These are phyloP conservation scores for Pseudoatta argentina DNA, from an alignment of 1,140 invertebrate genomes.

Conservation along the genomic window DNA sequence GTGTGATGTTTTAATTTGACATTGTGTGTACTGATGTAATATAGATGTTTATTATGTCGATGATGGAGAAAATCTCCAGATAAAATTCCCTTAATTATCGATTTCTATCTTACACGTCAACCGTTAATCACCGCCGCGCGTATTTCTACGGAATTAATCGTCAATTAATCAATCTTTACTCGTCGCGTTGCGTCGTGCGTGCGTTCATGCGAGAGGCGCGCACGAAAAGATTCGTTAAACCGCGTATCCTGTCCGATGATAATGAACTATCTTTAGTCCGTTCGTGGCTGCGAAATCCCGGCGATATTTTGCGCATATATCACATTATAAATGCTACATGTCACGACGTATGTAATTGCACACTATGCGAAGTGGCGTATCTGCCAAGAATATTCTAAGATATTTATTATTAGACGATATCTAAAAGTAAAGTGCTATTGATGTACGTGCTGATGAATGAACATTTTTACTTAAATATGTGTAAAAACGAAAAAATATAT, in stretches of 20 bases:
- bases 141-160: conserved; percentile 37
- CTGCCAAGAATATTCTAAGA: conserved; percentile 16
- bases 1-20: conserved; percentile 5
- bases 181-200: conserved; percentile 2
- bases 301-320: not conserved
- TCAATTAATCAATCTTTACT: conserved; percentile 38
- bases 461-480: not conserved
- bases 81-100: conserved; percentile 38
- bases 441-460: not conserved
- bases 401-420: conserved; percentile 6
- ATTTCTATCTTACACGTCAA: not conserved
- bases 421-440: not conserved
- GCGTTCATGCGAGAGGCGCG: not conserved
- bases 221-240: conserved; percentile 31
- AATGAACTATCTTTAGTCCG: not conserved
- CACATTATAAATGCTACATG: conserved; percentile 27
- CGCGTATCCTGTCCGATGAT: not conserved
- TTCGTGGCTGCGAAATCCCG: not conserved
- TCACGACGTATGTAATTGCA: conserved; percentile 3
- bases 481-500: not conserved
- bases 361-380: not conserved
- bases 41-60: not conserved
- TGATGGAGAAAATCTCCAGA: not conserved
- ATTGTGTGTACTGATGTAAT: not conserved
- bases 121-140: conserved; percentile 12